phyloP scores from a whole-genome alignment of 2,888 invertebrate species.

The Xylophagus ater region DNA sequence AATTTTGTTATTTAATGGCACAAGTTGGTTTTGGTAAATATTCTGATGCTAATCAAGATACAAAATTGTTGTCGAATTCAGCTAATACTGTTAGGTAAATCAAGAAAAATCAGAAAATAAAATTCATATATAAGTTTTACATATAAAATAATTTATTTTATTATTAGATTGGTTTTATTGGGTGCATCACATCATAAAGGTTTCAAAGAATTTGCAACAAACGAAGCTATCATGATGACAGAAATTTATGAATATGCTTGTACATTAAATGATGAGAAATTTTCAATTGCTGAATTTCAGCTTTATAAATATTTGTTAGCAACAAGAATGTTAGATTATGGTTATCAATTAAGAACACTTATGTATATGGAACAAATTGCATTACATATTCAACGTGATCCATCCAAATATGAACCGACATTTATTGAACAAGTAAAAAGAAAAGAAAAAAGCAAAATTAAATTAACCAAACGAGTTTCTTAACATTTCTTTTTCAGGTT shows the following conservation, averaged over 20 bases:
- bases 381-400: conserved; percentile 50
- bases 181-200: conserved; percentile 58
- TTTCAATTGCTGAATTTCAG: conserved; percentile 65
- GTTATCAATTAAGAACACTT: conserved; percentile 67
- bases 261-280: conserved; percentile 62
- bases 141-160: neutral
- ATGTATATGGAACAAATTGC: conserved; percentile 75
- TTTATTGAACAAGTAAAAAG: conserved; percentile 43
- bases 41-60: conserved; percentile 20
- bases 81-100: conserved; percentile 24
- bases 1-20: conserved; percentile 89
- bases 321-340: conserved; percentile 63
- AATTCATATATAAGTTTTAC: conserved; percentile 1
- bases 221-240: conserved; percentile 84
- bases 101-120: too few species aligned
- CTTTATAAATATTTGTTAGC: conserved; percentile 78
- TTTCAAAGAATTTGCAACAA: conserved; percentile 58
- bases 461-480: neutral
- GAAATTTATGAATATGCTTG: conserved; percentile 92
- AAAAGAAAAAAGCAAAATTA: conserved; percentile 15
- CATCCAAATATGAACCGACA: conserved; percentile 41
- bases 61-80: conserved; percentile 17
- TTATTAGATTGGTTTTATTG: conserved; percentile 62
- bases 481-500: conserved; percentile 25
- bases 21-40: conserved; percentile 38